Conservation (phyloP, 2,113 vertebrate genomes). For the Percopsis transmontana region DNA sequence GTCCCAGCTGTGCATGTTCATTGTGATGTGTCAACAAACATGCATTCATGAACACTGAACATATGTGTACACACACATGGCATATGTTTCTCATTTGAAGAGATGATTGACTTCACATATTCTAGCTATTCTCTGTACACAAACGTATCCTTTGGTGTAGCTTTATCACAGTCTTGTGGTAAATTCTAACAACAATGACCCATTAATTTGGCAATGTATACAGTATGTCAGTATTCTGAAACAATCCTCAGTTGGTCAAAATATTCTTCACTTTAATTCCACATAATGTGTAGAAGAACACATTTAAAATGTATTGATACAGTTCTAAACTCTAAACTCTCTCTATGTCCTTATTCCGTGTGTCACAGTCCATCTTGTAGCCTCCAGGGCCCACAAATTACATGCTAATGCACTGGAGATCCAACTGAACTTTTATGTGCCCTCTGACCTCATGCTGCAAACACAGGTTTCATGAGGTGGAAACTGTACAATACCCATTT, state of each 20-base stretch:
- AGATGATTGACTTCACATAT: no score
- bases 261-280: no score
- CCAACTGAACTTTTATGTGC: slow-evolving; percentile 15
- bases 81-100: not conserved
- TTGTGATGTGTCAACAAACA: not conserved
- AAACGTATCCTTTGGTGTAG: no score
- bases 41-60: not conserved
- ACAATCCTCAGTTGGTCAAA: no score
- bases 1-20: not conserved
- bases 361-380: slow-evolving; percentile 47
- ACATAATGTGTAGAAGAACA: no score
- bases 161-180: no score
- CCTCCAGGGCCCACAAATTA: slow-evolving; percentile 31
- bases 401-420: not conserved
- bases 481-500: slow-evolving; percentile 17
- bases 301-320: no score
- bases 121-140: no score
- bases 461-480: slow-evolving; percentile 18
- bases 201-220: no score
- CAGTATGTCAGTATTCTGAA: no score
- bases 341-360: slow-evolving; percentile 14
- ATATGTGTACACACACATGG: not conserved
- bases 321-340: no score
- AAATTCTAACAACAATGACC: no score
- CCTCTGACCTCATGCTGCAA: slow-evolving; percentile 31